phyloP scores from a whole-genome alignment of 2,797 vertebrate genomes.

The Benthosema pterotum region DNA sequence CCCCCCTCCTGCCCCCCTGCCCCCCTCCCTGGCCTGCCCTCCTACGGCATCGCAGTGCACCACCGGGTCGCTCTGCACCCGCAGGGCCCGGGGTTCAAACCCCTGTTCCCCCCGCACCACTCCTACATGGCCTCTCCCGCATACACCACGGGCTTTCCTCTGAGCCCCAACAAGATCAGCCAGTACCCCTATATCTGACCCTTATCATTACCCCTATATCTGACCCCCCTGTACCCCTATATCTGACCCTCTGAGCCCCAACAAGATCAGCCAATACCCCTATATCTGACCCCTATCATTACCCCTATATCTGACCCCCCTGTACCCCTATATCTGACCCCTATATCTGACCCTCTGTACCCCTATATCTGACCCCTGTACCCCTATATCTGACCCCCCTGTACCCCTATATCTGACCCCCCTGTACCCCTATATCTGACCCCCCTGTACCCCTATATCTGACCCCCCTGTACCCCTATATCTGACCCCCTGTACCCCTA shows the following conservation, averaged over 20 bases:
- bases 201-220: slow-evolving; percentile 98
- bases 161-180: slow-evolving; percentile 98
- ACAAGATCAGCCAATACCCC: slow-evolving; percentile 97
- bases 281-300: slow-evolving; percentile 99
- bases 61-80: slow-evolving; percentile 90
- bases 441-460: slow-evolving; percentile 98
- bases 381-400: slow-evolving; percentile 98
- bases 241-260: slow-evolving; percentile 98
- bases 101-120: slow-evolving; percentile 93
- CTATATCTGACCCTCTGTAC: too few relatives aligned
- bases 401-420: slow-evolving; percentile 98
- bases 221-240: slow-evolving; percentile 98
- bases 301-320: slow-evolving; percentile 98
- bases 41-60: slow-evolving; percentile 89
- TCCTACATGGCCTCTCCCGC: slow-evolving; percentile 95
- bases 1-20: slow-evolving; percentile 86
- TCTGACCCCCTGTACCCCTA: slow-evolving; percentile 99
- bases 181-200: slow-evolving; percentile 99
- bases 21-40: slow-evolving; percentile 88
- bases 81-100: slow-evolving; percentile 95
- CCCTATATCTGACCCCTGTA: slow-evolving; percentile 99
- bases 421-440: slow-evolving; percentile 98
- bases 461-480: slow-evolving; percentile 98
- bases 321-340: slow-evolving; percentile 98
- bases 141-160: slow-evolving; percentile 91